Base-by-base conservation (phyloP, 2,888 invertebrate genomes). In the Notodonta dromedarius region DNA sequence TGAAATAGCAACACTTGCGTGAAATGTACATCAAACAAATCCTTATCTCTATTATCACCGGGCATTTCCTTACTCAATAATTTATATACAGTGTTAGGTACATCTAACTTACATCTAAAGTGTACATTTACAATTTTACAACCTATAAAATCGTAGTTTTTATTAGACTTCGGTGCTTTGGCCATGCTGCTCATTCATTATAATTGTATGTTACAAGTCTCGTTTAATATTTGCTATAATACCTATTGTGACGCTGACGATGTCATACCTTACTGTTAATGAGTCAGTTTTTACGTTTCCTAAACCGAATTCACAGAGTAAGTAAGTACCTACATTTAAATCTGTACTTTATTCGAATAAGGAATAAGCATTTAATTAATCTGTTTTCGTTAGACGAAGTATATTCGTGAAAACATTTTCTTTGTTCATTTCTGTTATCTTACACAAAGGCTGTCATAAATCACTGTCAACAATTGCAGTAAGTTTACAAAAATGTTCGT, bases 41-140 rank as follows among this genome's bases (percentile, higher is more conserved):
- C 77, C 92, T 92, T 93, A 93, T 79, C 76, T 79, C 93, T 93
- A 93, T 82, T 93, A 93, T 93, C 93, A 93, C 93, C 91, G 88
- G 91, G 90, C 86, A 89, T 91, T 89, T 77, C 72, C 84, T 86
- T 89, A 82, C 46, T 65, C 52, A n/a, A 40, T 61, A 60, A 48
- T n/a, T 58, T 68, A 62, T 58, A 70, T 58, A 70, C 74, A 73
- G 46, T 46, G 46, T n/a, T n/a, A 57, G 64, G 77, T 71, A 63
- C 56, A 78, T 64, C 77, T 77, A 78, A 77, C 69, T 80, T 77
- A 51, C 12, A 54, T n/a, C 55, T 55, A 82, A 81, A 86, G 42
- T 69, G 73, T 55, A 57, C 67, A 76, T 88, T 78, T 91, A 91
- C 90, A 91, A 83, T 83, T 86, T 84, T 90, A 90, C 87, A 91